phyloP scores from a whole-genome alignment of 2,113 vertebrate genomes.

The Heterocephalus glaber region DNA sequence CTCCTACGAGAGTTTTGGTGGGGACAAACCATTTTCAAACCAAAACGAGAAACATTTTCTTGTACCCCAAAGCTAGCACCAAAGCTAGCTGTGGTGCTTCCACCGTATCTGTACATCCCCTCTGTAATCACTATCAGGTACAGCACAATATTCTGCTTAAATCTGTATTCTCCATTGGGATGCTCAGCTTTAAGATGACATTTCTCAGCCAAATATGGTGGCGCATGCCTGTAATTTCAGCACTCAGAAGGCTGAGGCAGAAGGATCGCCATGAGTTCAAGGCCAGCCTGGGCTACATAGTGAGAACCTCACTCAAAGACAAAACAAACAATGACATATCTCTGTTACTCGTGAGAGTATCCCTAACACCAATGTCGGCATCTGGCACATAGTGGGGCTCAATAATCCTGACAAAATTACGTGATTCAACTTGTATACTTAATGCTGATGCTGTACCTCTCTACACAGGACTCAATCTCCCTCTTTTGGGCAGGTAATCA shows the following conservation, averaged over 20 bases:
- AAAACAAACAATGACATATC: background rate
- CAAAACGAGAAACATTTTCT: background rate
- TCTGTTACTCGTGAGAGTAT: background rate
- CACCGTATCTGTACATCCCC: background rate
- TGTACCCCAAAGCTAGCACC: background rate
- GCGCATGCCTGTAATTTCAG: background rate
- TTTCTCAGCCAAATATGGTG: background rate
- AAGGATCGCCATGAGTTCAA: background rate
- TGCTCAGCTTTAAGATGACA: background rate
- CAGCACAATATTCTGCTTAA: background rate
- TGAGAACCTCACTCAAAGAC: background rate
- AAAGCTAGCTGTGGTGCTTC: background rate
- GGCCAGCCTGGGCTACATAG: background rate
- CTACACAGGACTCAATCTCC: background rate
- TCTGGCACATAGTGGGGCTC: background rate
- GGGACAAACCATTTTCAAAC: background rate
- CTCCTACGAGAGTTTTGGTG: background rate
- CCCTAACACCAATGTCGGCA: background rate
- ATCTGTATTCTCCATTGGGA: background rate
- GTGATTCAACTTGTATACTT: background rate
- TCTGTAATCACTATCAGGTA: too few relatives aligned
- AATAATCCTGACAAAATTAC: background rate
- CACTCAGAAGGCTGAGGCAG: background rate
- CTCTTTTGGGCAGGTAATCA: background rate
- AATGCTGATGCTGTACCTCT: background rate